Conservation (phyloP, 2,113 vertebrate species). For the Asarcornis scutulata region DNA sequence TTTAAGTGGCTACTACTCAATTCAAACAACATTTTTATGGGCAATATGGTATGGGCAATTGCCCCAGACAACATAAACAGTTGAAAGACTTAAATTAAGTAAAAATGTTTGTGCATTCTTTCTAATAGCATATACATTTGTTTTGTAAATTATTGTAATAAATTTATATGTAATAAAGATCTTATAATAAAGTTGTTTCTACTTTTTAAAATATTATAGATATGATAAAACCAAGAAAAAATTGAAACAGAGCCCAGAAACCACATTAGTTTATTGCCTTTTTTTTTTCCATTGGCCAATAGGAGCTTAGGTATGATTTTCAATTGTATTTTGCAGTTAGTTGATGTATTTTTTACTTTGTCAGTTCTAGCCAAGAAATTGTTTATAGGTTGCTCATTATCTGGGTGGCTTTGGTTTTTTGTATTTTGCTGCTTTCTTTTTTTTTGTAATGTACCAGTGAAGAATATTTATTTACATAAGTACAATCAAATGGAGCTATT, state of each 20-base stretch:
- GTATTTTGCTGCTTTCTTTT: no score
- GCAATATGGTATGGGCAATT: background rate
- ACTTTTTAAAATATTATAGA: no score
- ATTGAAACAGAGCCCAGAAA: background rate
- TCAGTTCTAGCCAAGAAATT: background rate
- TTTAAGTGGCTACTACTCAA: background rate
- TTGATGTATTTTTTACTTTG: background rate
- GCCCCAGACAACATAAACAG: background rate
- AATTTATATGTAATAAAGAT: no score
- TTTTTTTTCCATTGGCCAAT: background rate
- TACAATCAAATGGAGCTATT: background rate
- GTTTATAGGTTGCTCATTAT: background rate
- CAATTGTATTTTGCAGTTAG: background rate
- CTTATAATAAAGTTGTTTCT: no score
- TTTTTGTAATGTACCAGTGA: background rate
- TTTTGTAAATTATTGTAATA: background rate
- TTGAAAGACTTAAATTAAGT: background rate
- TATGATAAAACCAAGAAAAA: background rate
- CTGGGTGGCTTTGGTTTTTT: background rate
- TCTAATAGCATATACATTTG: fast-evolving
- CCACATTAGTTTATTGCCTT: background rate
- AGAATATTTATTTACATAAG: background rate
- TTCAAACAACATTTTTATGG: background rate
- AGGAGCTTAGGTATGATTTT: background rate
- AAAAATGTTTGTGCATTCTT: background rate